Evolutionary conservation across 2,113 vertebrate genomes (phyloP).

Genomic region (Acanthochromis polyacanthus): DNA sequence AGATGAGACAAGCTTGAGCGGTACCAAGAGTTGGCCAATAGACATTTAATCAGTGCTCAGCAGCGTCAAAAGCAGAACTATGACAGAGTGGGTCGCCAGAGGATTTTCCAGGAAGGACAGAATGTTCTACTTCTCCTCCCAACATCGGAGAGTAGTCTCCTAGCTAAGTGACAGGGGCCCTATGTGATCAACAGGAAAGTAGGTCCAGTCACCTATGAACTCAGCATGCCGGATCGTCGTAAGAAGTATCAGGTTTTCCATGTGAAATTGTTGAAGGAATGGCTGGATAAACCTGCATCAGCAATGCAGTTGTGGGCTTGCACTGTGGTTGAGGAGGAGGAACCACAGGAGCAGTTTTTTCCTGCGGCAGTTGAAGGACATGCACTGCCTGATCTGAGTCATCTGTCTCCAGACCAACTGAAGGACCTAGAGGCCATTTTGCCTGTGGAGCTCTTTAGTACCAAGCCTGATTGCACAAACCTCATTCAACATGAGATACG

Average conservation of each 20-base stretch:
- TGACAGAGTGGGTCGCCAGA: fast-evolving
- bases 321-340: neutral
- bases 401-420: neutral
- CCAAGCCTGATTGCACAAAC: too few species aligned
- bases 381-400: neutral
- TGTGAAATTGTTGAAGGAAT: neutral
- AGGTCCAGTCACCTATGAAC: slow-evolving; percentile 5
- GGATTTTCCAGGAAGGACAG: neutral
- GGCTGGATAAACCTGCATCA: too few species aligned
- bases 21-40: neutral
- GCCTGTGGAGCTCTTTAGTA: too few species aligned
- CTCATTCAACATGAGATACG: neutral
- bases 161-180: too few species aligned
- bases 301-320: neutral
- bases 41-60: fast-evolving
- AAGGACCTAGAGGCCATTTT: neutral
- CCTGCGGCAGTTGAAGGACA: too few species aligned
- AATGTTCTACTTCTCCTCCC: fast-evolving
- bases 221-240: neutral
- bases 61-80: slow-evolving; percentile 1
- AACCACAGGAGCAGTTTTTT: neutral
- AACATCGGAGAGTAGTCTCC: neutral
- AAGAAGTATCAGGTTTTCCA: slow-evolving; percentile 1
- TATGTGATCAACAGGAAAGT: neutral
- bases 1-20: neutral